Evolutionary conservation across 2,888 invertebrate genomes (phyloP).

Genomic region (Tanaodytes sp.): DNA sequence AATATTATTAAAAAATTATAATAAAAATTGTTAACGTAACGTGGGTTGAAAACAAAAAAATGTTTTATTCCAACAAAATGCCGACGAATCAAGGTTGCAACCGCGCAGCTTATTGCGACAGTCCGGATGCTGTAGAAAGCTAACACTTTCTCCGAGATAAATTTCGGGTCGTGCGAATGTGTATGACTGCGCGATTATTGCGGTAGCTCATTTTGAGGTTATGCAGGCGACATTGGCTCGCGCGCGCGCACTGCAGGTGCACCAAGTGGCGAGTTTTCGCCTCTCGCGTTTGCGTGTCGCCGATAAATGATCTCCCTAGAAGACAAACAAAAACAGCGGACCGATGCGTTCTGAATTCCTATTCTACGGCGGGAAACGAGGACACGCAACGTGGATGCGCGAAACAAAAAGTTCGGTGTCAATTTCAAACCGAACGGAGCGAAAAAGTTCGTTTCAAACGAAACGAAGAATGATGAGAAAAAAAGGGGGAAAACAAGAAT

Average conservation of each 20-base stretch:
- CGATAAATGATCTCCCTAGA: conserved; percentile 50
- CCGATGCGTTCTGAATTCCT: conserved; percentile 18
- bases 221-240: conserved; percentile 31
- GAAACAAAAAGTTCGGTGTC: conserved; percentile 11
- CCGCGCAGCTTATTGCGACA: conserved; percentile 44
- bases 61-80: no score
- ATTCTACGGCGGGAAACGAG: conserved; percentile 19
- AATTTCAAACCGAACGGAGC: no score
- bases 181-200: conserved; percentile 47
- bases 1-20: no score
- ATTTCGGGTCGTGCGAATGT: conserved; percentile 54
- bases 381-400: conserved; percentile 15
- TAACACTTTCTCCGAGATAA: conserved; percentile 55
- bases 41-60: no score
- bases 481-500: no score
- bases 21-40: no score
- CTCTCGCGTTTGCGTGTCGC: conserved; percentile 48
- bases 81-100: conserved; percentile 32
- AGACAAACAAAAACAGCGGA: conserved; percentile 38
- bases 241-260: conserved; percentile 49
- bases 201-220: conserved; percentile 50
- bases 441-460: no score
- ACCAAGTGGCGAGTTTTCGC: conserved; percentile 37
- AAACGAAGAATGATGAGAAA: no score
- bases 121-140: conserved; percentile 64